Evolutionary conservation across 37 sponge, comb jelly and placozoan species (phyloP), one percentile per base, ranked within the genome.

Genomic region (Beroe ovata): DNA sequence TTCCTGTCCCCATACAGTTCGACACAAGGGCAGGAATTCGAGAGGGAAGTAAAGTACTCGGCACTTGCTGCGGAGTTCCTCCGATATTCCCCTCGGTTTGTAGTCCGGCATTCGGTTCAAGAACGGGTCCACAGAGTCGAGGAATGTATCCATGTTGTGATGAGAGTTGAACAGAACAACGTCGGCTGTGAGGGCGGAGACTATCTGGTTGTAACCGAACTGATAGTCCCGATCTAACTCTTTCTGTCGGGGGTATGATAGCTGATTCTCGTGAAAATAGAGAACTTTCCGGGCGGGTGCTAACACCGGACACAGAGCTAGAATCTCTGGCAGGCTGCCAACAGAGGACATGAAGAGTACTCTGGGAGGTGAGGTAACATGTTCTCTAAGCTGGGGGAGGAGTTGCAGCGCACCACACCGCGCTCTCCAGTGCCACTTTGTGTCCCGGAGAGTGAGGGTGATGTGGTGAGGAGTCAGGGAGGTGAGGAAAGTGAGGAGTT

Each of bases 261-360:
- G 88, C 90, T 96, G 96, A 63, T 96, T 96, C 88, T 96, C 96
- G 89, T 96, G 96, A 60, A 96, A 96, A 33, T 96, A 96, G 29
- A 96, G 71, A 29, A 96, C 91, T 77, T 96, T 96, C 60, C 91
- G 77, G 1, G 92, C 64, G 14, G 2, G 19, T 18, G 38, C 54
- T 0, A 96, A 42, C 60, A 93, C 94, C 18, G 92, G 93, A 38
- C 94, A 58, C 33, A 96, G 90, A 0, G 92, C 90, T 0, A 94
- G 58, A 32, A 96, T 60, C 72, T 96, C 96, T 90, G 94, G 92
- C 41, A 96, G 88, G 41, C 94, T 96, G 16, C 94, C 89, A 0
- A 92, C 93, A 88, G 92, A 91, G 63, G 93, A 93, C 18, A 92
- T 71, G 62, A 96, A 96, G 32, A 96, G 61, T 28, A 54, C 41